Conservation (phyloP, 2,888 invertebrate species). For the Ochlodes sylvanus region DNA sequence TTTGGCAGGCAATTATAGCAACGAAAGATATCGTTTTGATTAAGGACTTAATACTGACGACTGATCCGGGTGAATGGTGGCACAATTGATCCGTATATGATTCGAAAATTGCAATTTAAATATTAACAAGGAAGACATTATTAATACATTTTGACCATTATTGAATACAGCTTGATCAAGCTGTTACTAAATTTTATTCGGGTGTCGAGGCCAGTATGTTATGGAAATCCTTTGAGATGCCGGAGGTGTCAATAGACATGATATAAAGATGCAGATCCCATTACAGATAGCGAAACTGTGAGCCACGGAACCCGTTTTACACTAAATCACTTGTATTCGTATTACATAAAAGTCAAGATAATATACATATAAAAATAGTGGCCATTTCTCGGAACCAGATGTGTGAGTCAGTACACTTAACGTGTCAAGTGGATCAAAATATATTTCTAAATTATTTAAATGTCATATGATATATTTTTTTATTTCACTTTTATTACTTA, state of each 20-base stretch:
- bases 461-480: background rate
- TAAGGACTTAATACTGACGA: too few relatives aligned
- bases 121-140: too few relatives aligned
- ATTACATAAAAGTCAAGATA: constrained; percentile 70
- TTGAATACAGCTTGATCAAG: too few relatives aligned
- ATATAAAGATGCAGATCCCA: constrained; percentile 27
- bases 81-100: too few relatives aligned
- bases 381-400: constrained; percentile 64
- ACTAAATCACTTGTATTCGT: constrained; percentile 73
- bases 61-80: too few relatives aligned
- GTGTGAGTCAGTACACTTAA: constrained; percentile 46
- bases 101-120: too few relatives aligned
- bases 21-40: too few relatives aligned
- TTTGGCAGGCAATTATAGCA: too few relatives aligned
- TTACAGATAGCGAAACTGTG: constrained; percentile 56
- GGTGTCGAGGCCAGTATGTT: background rate
- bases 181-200: background rate
- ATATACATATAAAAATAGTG: constrained; percentile 62
- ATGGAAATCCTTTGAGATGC: constrained; percentile 25
- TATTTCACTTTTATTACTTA: background rate
- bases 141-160: too few relatives aligned
- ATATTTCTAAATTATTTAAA: constrained; percentile 8
- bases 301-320: constrained; percentile 52
- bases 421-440: constrained; percentile 45
- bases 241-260: constrained; percentile 33